Evolutionary conservation across 2,888 invertebrate species (phyloP).

Genomic region (Cosmia pyralina): DNA sequence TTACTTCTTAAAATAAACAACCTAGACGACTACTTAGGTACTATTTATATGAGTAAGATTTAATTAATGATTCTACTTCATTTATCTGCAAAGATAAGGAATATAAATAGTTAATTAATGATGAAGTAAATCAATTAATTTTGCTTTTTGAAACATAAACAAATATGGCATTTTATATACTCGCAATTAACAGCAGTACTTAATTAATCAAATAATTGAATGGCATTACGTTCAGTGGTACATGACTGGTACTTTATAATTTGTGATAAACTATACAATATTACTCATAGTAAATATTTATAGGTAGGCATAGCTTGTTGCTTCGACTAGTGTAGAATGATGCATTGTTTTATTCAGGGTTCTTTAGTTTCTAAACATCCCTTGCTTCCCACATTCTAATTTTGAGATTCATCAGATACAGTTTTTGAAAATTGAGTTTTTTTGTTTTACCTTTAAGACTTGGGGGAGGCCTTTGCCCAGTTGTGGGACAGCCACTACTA

Average conservation of each 20-base stretch:
- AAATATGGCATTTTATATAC: conserved; percentile 15
- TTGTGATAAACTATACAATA: conserved; percentile 27
- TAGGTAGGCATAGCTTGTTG: background rate
- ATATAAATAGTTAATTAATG: conserved; percentile 20
- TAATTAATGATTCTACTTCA: conserved; percentile 16
- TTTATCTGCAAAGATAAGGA: conserved; percentile 8
- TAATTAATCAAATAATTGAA: conserved; percentile 40
- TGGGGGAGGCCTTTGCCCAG: too few species aligned
- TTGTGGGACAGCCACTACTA: too few species aligned
- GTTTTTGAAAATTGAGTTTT: background rate
- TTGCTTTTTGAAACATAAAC: conserved; percentile 8
- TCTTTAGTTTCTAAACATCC: background rate
- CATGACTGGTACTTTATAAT: conserved; percentile 27
- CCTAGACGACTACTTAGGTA: too few species aligned
- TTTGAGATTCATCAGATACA: too few species aligned
- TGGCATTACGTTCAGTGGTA: conserved; percentile 14
- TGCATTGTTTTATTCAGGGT: background rate
- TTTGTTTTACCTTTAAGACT: background rate
- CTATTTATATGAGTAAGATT: conserved; percentile 7
- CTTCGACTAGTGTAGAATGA: background rate
- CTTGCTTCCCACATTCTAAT: background rate
- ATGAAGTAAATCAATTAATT: conserved; percentile 34
- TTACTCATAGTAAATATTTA: conserved; percentile 8
- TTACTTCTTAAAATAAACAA: background rate
- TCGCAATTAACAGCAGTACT: conserved; percentile 20